Evolutionary conservation across 2,888 invertebrate genomes (phyloP).

Genomic region (Cephus runcator): DNA sequence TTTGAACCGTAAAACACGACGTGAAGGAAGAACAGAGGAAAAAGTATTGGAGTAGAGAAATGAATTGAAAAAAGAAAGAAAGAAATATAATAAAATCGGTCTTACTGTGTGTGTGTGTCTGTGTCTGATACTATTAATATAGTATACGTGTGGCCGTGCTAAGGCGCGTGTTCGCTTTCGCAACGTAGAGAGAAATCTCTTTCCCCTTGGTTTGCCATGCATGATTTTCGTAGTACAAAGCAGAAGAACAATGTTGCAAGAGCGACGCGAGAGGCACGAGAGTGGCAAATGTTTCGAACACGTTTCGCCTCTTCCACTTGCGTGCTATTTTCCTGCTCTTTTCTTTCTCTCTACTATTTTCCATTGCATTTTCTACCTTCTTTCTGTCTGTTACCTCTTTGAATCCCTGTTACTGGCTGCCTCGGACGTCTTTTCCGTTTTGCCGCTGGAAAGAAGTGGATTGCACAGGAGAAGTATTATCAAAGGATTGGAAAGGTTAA

Average conservation of each 20-base stretch:
- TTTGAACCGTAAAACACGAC: neutral
- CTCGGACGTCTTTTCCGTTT: neutral
- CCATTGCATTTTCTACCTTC: neutral
- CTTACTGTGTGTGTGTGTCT: neutral
- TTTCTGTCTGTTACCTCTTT: neutral
- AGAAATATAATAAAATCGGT: neutral
- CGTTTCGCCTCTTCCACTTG: neutral
- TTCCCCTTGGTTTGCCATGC: slow-evolving; percentile 45
- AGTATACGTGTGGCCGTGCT: neutral
- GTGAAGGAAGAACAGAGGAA: no score
- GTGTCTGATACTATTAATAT: neutral
- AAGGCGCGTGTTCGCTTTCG: slow-evolving; percentile 13
- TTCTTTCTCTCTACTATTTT: neutral
- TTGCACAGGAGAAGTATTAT: neutral
- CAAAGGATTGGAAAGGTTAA: neutral
- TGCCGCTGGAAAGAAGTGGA: neutral
- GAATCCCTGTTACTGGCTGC: neutral
- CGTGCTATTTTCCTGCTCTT: neutral
- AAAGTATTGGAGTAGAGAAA: no score
- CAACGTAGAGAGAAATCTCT: slow-evolving; percentile 35
- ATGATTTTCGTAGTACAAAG: slow-evolving; percentile 33
- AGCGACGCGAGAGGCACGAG: neutral
- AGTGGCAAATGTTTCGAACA: neutral
- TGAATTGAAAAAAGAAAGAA: neutral
- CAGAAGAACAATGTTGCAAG: neutral